A percentile compares a stretch with the other conserved stretches of the same genome.
Conservation (phyloP, 2,797 vertebrate genomes). For the Phyllotis vaccarum region DNA sequence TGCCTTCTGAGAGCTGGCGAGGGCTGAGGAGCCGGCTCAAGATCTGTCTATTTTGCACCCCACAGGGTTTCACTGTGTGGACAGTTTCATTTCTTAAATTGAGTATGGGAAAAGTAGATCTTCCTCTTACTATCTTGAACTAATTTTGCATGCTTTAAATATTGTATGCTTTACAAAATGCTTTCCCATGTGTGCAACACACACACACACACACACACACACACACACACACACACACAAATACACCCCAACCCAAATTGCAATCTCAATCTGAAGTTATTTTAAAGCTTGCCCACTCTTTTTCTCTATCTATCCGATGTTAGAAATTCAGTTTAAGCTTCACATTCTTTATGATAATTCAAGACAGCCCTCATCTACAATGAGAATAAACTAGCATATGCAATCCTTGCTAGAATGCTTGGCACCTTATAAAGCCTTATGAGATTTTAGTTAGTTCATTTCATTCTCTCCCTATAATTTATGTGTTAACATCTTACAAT, state of each 20-base stretch:
- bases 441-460: background rate
- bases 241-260: background rate
- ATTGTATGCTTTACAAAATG: background rate
- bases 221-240: background rate
- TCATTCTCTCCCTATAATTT: background rate
- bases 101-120: background rate
- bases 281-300: background rate
- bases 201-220: background rate
- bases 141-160: conserved; percentile 1
- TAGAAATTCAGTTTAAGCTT: conserved; percentile 7
- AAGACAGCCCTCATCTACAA: background rate
- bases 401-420: background rate
- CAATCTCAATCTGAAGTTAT: background rate
- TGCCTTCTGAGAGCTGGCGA: background rate
- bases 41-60: background rate
- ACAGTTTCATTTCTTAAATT: conserved; percentile 30
- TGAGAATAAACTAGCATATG: background rate
- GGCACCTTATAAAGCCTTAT: background rate
- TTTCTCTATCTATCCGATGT: background rate
- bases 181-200: background rate
- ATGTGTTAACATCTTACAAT: background rate
- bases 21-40: background rate
- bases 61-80: background rate
- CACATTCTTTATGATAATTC: background rate
- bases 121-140: conserved; percentile 14